phyloP scores from a whole-genome alignment of 2,113 vertebrate genomes.

The Aptenodytes patagonicus region DNA sequence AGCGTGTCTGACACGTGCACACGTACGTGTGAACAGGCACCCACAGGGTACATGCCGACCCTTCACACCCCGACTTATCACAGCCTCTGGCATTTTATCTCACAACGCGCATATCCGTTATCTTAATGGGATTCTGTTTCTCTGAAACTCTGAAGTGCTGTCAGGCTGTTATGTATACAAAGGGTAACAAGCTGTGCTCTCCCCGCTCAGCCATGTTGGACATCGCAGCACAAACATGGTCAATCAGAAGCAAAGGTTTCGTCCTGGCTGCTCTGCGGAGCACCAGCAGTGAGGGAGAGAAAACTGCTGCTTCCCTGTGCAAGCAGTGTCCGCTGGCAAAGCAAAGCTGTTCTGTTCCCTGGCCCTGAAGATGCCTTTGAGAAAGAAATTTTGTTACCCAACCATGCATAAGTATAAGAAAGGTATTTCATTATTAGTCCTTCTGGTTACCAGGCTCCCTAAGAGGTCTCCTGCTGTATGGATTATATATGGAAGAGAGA shows the following conservation, averaged over 20 bases:
- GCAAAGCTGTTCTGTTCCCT: not conserved
- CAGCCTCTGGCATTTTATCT: not conserved
- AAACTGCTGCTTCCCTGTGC: not conserved
- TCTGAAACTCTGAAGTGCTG: not conserved
- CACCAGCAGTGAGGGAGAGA: fast-evolving
- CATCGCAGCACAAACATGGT: not conserved
- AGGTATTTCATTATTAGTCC: not conserved
- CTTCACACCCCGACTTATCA: not conserved
- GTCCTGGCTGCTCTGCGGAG: not conserved
- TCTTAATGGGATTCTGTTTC: not conserved
- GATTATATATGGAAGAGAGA: not conserved
- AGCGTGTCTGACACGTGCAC: fast-evolving
- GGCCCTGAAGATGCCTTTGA: not conserved
- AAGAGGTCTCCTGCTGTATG: not conserved
- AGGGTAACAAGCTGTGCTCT: not conserved
- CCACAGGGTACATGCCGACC: not conserved
- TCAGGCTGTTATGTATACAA: not conserved
- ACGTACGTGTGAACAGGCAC: not conserved
- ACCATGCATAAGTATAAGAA: not conserved
- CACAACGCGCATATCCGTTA: fast-evolving
- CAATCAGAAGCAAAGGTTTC: not conserved
- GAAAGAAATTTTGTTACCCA: not conserved
- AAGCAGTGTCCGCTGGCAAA: not conserved
- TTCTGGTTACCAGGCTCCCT: not conserved
- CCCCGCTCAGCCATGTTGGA: not conserved